Percentiles rank a stretch among this genome's conserved stretches.
Conservation (phyloP, 35 echinoderm and acorn worm species). For the Acanthaster planci region DNA sequence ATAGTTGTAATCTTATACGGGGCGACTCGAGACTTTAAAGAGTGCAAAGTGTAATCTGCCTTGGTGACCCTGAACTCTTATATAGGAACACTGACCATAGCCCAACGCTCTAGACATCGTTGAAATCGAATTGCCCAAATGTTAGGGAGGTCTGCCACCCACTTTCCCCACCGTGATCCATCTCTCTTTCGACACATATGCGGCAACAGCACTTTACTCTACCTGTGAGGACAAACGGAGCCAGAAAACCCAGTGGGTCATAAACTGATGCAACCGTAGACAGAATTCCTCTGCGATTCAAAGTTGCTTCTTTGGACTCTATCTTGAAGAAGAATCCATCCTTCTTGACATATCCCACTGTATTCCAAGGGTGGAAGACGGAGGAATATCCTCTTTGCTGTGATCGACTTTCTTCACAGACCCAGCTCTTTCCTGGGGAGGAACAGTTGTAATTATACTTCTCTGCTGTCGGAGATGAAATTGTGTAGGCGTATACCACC, state of each 20-base stretch:
- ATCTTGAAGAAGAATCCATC: slow-evolving; percentile 51
- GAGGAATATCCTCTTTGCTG: slow-evolving; percentile 18
- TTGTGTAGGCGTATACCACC: slow-evolving; percentile 54
- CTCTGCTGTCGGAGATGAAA: slow-evolving; percentile 35
- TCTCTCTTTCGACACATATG: slow-evolving; percentile 53
- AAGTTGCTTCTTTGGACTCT: slow-evolving; percentile 45
- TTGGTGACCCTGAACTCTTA: slow-evolving; percentile 34
- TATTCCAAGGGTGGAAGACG: slow-evolving; percentile 42
- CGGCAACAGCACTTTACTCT: slow-evolving; percentile 63
- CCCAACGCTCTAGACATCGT: slow-evolving; percentile 59
- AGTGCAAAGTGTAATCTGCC: slow-evolving; percentile 43
- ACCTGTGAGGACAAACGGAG: slow-evolving; percentile 57
- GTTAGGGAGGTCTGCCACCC: slow-evolving; percentile 64
- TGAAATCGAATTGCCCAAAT: slow-evolving; percentile 28
- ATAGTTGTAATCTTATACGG: slow-evolving; percentile 55
- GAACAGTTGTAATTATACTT: slow-evolving; percentile 44
- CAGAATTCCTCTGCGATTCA: slow-evolving; percentile 52
- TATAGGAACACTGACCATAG: slow-evolving; percentile 65
- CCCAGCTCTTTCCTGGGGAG: slow-evolving; percentile 36
- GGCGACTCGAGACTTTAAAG: slow-evolving; percentile 49
- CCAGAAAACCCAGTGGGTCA: slow-evolving; percentile 68
- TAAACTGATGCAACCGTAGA: slow-evolving; percentile 68
- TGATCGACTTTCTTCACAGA: slow-evolving; percentile 46
- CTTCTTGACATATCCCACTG: slow-evolving; percentile 45
- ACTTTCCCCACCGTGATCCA: too few species aligned